Evolutionary conservation across 2,888 invertebrate species (phyloP).

Genomic region (Ornithoptera alexandrae): DNA sequence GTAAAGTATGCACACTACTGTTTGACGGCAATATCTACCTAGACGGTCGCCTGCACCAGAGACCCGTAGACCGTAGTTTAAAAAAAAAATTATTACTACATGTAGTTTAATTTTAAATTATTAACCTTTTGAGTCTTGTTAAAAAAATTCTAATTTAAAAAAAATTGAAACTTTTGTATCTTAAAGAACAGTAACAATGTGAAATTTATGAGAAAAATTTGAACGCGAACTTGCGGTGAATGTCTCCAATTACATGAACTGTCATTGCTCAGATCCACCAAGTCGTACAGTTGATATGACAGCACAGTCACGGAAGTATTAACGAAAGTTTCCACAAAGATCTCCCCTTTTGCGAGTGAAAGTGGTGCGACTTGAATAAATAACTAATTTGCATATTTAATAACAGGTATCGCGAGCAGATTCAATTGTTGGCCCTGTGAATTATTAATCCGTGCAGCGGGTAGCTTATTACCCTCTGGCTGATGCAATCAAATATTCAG

Average conservation of each 20-base stretch:
- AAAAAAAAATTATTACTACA: too few species aligned
- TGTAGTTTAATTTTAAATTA: too few species aligned
- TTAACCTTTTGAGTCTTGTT: not conserved
- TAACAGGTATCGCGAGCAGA: constrained; percentile 68
- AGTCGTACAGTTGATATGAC: constrained; percentile 34
- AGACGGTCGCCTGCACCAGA: too few species aligned
- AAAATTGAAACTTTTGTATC: not conserved
- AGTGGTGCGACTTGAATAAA: constrained; percentile 67
- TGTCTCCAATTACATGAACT: not conserved
- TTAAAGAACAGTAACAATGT: not conserved
- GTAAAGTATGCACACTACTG: too few species aligned
- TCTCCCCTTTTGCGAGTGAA: constrained; percentile 51
- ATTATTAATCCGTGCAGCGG: constrained; percentile 62
- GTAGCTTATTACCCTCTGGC: constrained; percentile 61
- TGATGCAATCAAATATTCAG: constrained; percentile 67
- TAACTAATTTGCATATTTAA: constrained; percentile 77
- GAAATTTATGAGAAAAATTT: not conserved
- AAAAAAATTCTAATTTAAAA: not conserved
- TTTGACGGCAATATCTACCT: too few species aligned
- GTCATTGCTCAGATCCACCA: not conserved
- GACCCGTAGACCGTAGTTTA: too few species aligned
- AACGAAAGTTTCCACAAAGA: constrained; percentile 42
- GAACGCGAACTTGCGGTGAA: not conserved
- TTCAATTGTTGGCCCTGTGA: constrained; percentile 68
- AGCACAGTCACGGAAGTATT: constrained; percentile 37